These are phyloP conservation scores for Paratilapia polleni DNA, from an alignment of 2,113 vertebrate species.

Conservation along the genomic window DNA sequence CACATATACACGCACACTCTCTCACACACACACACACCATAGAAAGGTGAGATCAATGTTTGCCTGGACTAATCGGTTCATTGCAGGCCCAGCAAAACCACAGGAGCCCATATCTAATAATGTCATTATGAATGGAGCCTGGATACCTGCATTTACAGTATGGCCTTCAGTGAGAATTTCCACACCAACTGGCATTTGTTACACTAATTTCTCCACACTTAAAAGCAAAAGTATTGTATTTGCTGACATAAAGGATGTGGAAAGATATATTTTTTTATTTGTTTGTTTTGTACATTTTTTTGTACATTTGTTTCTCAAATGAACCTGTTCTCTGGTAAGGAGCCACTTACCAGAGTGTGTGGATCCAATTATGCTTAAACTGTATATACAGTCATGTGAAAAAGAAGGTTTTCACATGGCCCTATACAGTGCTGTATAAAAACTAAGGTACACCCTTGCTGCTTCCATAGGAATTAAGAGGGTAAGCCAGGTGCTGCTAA, in stretches of 20 bases:
- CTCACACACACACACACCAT: conserved; percentile 1
- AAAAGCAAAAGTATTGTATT: background rate
- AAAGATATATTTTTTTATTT: background rate
- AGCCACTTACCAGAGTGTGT: too few relatives aligned
- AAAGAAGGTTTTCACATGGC: too few relatives aligned
- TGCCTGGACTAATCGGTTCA: conserved; percentile 71
- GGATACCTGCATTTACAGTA: conserved; percentile 47
- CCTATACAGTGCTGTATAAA: background rate
- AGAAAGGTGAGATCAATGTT: conserved; percentile 71
- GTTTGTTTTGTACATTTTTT: too few relatives aligned
- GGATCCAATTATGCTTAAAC: too few relatives aligned
- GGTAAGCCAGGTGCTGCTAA: background rate
- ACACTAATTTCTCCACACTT: background rate
- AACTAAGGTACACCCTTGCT: background rate
- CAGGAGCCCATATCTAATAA: conserved; percentile 66
- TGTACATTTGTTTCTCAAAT: background rate
- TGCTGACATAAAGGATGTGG: background rate
- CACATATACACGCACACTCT: background rate
- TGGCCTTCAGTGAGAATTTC: conserved; percentile 1
- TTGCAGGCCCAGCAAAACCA: conserved; percentile 65
- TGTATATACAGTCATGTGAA: background rate
- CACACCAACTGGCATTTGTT: conserved; percentile 7
- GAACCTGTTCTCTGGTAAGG: background rate
- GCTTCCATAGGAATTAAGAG: background rate
- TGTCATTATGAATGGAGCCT: conserved; percentile 58